phyloP scores from a whole-genome alignment of 2,113 vertebrate genomes.

The Bubalus kerabau region DNA sequence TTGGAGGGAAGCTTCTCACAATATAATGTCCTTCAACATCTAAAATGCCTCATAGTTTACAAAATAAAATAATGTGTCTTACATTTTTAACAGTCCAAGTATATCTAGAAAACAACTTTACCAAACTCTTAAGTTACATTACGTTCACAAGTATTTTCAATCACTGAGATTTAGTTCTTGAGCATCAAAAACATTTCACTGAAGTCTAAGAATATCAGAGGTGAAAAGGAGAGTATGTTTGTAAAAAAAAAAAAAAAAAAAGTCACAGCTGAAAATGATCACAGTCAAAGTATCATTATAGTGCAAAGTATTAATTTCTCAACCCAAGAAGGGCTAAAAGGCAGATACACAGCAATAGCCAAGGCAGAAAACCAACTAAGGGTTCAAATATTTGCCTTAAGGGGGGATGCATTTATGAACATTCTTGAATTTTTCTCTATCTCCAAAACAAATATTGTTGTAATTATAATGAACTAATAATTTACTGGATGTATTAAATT shows the following conservation, averaged over 20 bases:
- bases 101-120: not conserved
- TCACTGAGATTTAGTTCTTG: not conserved
- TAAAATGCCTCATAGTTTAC: not conserved
- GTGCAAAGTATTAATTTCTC: conserved; percentile 2
- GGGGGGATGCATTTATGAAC: not conserved
- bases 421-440: not conserved
- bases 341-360: not conserved
- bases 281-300: not conserved
- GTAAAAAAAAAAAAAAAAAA: not conserved
- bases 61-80: not conserved
- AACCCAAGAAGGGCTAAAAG: not conserved
- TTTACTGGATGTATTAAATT: conserved; percentile 31
- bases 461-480: not conserved
- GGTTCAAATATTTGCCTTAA: conserved; percentile 34
- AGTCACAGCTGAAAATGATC: conserved; percentile 45
- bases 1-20: not conserved
- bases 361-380: conserved; percentile 8
- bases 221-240: not conserved
- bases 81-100: not conserved
- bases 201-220: not conserved
- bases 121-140: not conserved
- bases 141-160: conserved; percentile 39
- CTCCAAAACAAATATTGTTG: conserved; percentile 47
- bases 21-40: not conserved
- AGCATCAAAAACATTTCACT: not conserved